A percentile compares a stretch with the other conserved stretches of the same genome.
phyloP scores from a whole-genome alignment of 2,113 vertebrate species.

The Phoxinus phoxinus region DNA sequence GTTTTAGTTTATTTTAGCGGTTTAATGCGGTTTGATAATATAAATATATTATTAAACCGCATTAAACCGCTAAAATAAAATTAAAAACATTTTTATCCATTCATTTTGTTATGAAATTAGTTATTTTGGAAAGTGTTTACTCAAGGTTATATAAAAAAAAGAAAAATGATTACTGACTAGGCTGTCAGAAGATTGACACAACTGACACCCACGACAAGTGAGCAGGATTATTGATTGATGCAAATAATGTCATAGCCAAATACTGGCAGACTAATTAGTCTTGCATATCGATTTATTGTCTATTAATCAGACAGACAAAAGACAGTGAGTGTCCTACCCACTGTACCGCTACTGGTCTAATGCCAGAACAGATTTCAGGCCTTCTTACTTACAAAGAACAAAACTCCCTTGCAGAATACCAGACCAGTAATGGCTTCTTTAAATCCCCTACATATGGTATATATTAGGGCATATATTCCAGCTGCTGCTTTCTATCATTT shows the following conservation, averaged over 20 bases:
- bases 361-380: background rate
- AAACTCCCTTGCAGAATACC: constrained; percentile 13
- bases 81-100: no score
- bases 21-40: no score
- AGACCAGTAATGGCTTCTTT: constrained; percentile 22
- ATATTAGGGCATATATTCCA: constrained; percentile 26
- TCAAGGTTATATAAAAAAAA: no score
- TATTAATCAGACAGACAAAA: background rate
- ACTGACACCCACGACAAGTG: background rate
- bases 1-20: no score
- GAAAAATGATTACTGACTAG: no score
- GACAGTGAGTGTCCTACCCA: background rate
- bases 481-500: background rate
- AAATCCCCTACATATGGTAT: constrained; percentile 41
- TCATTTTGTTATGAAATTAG: no score
- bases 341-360: no score
- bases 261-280: background rate
- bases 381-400: background rate
- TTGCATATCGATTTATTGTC: background rate
- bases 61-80: no score
- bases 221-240: background rate
- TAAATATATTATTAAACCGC: no score
- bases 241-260: background rate
- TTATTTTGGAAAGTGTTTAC: no score
- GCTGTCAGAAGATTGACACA: no score